A percentile compares a stretch with the other conserved stretches of the same genome.
Evolutionary conservation across 2,888 invertebrate genomes (phyloP).

Genomic region (Epinotia demarniana): DNA sequence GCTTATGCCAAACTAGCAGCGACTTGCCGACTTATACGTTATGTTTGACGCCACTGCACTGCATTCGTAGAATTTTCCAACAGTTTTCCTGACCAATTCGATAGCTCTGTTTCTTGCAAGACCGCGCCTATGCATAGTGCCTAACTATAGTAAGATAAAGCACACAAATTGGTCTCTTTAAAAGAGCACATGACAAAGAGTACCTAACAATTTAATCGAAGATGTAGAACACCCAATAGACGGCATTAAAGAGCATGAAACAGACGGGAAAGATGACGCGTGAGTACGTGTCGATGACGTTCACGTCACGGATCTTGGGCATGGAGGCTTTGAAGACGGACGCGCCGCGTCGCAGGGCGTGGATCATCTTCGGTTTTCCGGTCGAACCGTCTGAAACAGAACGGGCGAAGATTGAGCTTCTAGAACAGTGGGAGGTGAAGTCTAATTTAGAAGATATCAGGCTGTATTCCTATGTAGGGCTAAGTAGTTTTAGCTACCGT

Average conservation of each 20-base stretch:
- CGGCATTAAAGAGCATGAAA: constrained; percentile 97
- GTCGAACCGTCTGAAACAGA: constrained; percentile 75
- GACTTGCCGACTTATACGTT: no score
- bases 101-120: no score
- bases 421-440: no score
- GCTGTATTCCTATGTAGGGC: no score
- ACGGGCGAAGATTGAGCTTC: no score
- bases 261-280: constrained; percentile 97
- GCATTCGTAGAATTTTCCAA: no score
- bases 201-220: constrained; percentile 78
- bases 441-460: no score
- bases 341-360: constrained; percentile 93
- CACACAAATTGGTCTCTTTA: not conserved
- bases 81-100: no score
- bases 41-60: no score
- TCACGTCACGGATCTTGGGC: constrained; percentile 98
- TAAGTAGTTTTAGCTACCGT: no score
- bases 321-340: constrained; percentile 94
- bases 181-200: not conserved
- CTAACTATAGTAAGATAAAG: not conserved
- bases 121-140: no score
- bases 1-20: no score
- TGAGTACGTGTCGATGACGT: constrained; percentile 98
- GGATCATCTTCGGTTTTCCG: constrained; percentile 89
- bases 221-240: constrained; percentile 98